phyloP scores from a whole-genome alignment of 2,113 vertebrate genomes.

The Thinocorus orbignyianus region DNA sequence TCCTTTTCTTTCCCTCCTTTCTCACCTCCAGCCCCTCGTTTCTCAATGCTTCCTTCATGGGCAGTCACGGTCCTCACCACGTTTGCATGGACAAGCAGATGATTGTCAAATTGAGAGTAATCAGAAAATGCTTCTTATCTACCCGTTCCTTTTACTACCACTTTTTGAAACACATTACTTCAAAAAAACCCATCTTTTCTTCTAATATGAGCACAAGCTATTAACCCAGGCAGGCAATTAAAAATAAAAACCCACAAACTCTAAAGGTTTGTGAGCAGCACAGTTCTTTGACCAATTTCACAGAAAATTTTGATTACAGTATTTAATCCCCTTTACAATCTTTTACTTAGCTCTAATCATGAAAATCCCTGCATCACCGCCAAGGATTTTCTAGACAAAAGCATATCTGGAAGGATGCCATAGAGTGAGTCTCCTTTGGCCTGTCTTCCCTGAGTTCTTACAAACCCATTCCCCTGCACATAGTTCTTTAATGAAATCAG shows the following conservation, averaged over 20 bases:
- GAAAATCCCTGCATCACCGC: neutral
- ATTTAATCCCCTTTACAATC: constrained; percentile 32
- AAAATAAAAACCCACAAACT: neutral
- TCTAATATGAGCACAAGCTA: neutral
- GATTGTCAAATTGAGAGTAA: neutral
- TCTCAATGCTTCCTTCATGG: neutral
- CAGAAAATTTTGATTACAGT: constrained; percentile 28
- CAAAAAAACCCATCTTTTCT: neutral
- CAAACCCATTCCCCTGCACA: neutral
- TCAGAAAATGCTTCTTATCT: neutral
- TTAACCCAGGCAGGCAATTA: neutral
- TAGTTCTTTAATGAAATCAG: neutral
- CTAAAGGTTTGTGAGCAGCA: neutral
- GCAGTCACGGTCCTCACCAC: neutral
- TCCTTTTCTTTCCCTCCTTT: neutral
- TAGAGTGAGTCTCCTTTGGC: neutral
- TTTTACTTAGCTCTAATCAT: constrained; percentile 25
- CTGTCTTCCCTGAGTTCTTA: neutral
- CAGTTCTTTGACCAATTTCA: constrained; percentile 18
- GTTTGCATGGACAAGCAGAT: neutral
- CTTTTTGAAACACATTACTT: neutral
- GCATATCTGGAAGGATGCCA: neutral
- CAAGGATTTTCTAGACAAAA: constrained; percentile 54
- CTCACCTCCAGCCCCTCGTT: neutral
- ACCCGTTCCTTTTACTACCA: neutral